A percentile compares a stretch with the other conserved stretches of the same genome.
Conservation (phyloP, 2,797 vertebrate genomes). For the Pipistrellus pipistrellus region DNA sequence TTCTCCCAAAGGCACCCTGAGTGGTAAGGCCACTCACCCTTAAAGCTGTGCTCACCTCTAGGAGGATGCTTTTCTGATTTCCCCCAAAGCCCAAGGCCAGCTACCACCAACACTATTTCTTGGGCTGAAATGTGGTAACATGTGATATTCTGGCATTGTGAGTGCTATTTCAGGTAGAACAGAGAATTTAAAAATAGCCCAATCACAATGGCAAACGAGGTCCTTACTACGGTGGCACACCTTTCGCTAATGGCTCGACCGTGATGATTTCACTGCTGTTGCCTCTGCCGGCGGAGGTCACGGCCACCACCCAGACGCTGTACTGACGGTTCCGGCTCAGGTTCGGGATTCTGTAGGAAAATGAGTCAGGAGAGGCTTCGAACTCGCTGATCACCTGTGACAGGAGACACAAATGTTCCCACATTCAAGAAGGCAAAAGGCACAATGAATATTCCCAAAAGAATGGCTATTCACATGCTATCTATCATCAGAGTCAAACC, state of each 20-base stretch:
- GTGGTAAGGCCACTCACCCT: neutral
- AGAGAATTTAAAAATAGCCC: too few species aligned
- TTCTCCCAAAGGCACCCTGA: neutral
- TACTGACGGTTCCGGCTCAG: constrained; percentile 96
- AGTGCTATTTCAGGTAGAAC: neutral
- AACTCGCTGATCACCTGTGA: constrained; percentile 99
- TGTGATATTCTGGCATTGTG: fast-evolving
- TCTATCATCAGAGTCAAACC: neutral
- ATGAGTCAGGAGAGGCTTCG: constrained; percentile 96
- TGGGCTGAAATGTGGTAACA: neutral
- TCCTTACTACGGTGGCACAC: constrained; percentile 82
- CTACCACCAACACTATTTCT: neutral
- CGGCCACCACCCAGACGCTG: constrained; percentile 98
- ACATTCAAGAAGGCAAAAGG: constrained; percentile 82
- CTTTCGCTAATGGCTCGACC: constrained; percentile 96
- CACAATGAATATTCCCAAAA: constrained; percentile 13
- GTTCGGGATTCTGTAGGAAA: constrained; percentile 97
- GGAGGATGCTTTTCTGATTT: fast-evolving
- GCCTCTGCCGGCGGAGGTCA: constrained; percentile 96
- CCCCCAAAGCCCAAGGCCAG: neutral
- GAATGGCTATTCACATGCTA: neutral
- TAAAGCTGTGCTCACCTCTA: neutral
- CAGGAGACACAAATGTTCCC: constrained; percentile 87
- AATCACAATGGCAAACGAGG: fast-evolving
- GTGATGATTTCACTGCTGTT: constrained; percentile 98